Evolutionary conservation across 2,888 invertebrate genomes (phyloP), one percentile per base, ranked within the genome.

Genomic region (Phragmatobia fuliginosa): DNA sequence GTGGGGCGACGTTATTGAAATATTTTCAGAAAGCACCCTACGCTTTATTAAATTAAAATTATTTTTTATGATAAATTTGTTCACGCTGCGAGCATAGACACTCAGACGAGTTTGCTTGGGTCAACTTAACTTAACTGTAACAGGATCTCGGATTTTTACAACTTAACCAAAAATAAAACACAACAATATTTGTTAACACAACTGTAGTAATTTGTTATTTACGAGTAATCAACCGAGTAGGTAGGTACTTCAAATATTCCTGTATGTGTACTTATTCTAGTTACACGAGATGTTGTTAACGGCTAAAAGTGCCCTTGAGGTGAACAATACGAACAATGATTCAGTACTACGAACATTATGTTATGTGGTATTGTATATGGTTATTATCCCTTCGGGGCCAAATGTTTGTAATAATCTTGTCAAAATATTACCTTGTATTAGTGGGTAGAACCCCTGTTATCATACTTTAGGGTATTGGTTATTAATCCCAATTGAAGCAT

Each of bases 321-420:
- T 25, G 21, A 66, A 67, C 71, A 78, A 71, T 71, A 79, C 21
- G 58, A 59, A 74, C 64, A 45, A 52, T 41, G 45, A 49, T 67
- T 68, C 45, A 62, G 63, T 70, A 70, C 59, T 41, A 71, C 59
- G 36, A 71, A 74, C 71, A 74, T 68, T 77, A 25, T 68, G 74
- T 62, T 68, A 58, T 62, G 60, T 38, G 49, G 28, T 65, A 14
- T 62, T 33, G 25, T 32, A 62, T 62, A 18, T 28, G 52, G n/a
- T 33, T 52, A 64, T 33, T 64, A 33, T 64, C 33, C 64, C 64
- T 64, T 36, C 16, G 25, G 63, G 33, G 36, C 14, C 28, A 25
- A 56, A 56, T 56, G 28, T 56, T 5, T 56, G 56, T 56, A 56
- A 56, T 56, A 56, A 56, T 14, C 28, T 28, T 56, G 16, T 28